A percentile compares a stretch with the other conserved stretches of the same genome.
phyloP scores from a whole-genome alignment of 2,888 invertebrate genomes.

The Parthenolecanium corni region DNA sequence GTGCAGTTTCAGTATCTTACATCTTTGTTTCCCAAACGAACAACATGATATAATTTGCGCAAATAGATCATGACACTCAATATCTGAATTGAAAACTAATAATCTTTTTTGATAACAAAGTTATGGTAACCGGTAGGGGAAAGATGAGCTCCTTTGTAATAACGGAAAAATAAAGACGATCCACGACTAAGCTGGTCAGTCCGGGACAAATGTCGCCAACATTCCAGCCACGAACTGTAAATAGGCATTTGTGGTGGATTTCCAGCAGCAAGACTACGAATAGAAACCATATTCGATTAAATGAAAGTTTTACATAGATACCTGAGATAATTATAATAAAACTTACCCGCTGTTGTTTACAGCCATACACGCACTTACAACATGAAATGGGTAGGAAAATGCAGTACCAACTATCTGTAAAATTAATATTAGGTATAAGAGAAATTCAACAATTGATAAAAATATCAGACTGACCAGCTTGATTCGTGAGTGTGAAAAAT shows the following conservation, averaged over 20 bases:
- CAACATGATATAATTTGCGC: too few relatives aligned
- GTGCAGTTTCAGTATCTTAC: too few relatives aligned
- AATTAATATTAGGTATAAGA: neutral
- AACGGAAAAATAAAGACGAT: conserved; percentile 64
- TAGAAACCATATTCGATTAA: conserved; percentile 16
- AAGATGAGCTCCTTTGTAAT: conserved; percentile 20
- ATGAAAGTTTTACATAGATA: conserved; percentile 15
- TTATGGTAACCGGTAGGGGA: conserved; percentile 23
- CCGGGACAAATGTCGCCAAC: conserved; percentile 65
- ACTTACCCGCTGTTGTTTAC: conserved; percentile 62
- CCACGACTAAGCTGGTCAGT: conserved; percentile 75
- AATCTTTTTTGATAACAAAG: conserved; percentile 15
- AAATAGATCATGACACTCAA: too few relatives aligned
- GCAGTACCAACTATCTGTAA: conserved; percentile 63
- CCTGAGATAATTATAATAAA: too few relatives aligned
- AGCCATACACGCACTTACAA: conserved; percentile 84
- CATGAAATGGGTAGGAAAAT: conserved; percentile 81
- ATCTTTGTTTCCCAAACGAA: too few relatives aligned
- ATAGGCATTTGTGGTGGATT: conserved; percentile 72
- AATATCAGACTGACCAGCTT: too few relatives aligned
- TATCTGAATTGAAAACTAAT: neutral
- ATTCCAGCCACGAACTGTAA: conserved; percentile 68
- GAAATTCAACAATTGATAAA: too few relatives aligned
- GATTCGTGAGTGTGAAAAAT: too few relatives aligned
- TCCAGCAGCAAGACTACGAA: conserved; percentile 60